These are phyloP conservation scores for Chymomyza costata DNA, from an alignment of 1,140 invertebrate species.

Conservation along the genomic window DNA sequence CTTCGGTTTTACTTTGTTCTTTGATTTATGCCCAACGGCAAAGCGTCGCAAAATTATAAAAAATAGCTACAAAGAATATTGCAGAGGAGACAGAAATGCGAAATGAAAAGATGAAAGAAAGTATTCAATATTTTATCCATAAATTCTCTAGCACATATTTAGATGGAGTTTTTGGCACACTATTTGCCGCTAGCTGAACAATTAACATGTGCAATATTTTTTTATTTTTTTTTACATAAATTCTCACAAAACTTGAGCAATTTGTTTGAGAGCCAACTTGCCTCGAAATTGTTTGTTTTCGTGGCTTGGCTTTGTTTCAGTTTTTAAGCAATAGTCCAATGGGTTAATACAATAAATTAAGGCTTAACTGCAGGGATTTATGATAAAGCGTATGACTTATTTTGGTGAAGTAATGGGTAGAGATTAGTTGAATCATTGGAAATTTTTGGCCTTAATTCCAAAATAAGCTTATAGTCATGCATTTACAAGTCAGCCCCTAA, in stretches of 20 bases:
- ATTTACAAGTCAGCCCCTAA: too few species aligned
- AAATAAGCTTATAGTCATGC: too few species aligned
- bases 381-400: too few species aligned
- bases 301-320: too few species aligned
- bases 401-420: too few species aligned
- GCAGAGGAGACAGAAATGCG: constrained; percentile 23
- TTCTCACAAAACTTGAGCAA: constrained; percentile 6
- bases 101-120: constrained; percentile 20
- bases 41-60: constrained; percentile 56
- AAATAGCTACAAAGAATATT: constrained; percentile 63
- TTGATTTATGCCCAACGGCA: constrained; percentile 55
- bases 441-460: too few species aligned
- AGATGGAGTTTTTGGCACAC: constrained; percentile 24
- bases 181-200: constrained; percentile 24
- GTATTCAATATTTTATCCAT: constrained; percentile 65
- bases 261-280: too few species aligned
- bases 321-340: too few species aligned
- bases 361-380: too few species aligned
- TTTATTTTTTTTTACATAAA: constrained; percentile 32
- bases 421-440: too few species aligned
- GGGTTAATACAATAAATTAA: too few species aligned
- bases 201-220: constrained; percentile 34
- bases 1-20: constrained; percentile 21
- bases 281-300: too few species aligned
- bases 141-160: constrained; percentile 43